Percentiles rank a stretch among this genome's conserved stretches.
These are phyloP conservation scores for Channa argus DNA, from an alignment of 2,113 vertebrate genomes.

Conservation along the genomic window DNA sequence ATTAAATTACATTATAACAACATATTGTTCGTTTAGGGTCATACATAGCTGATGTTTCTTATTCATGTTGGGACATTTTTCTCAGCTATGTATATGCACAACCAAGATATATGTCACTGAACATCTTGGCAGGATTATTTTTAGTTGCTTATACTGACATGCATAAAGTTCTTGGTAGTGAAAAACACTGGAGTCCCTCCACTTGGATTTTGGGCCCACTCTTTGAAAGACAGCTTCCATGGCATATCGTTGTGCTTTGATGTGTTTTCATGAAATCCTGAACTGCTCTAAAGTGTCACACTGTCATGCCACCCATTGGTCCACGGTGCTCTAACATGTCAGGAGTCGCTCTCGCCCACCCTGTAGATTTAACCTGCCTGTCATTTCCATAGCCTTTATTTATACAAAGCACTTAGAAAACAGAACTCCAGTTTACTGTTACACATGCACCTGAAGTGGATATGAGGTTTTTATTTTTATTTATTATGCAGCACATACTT, in stretches of 20 bases:
- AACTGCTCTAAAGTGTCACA: constrained; percentile 41
- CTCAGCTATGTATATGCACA: too few relatives aligned
- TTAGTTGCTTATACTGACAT: not conserved
- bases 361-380: constrained; percentile 11
- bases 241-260: constrained; percentile 23
- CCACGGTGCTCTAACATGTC: constrained; percentile 12
- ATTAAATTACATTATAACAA: not conserved
- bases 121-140: too few relatives aligned
- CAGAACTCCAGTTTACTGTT: not conserved
- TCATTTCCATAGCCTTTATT: constrained; percentile 19
- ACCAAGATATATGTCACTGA: too few relatives aligned
- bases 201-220: not conserved
- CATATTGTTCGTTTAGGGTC: too few relatives aligned
- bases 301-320: constrained; percentile 34
- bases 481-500: constrained; percentile 7
- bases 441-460: not conserved
- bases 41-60: too few relatives aligned
- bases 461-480: not conserved
- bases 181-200: not conserved
- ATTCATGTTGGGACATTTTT: too few relatives aligned
- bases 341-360: constrained; percentile 3
- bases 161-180: not conserved
- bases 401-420: not conserved
- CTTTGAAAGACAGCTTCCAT: constrained; percentile 6
- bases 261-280: constrained; percentile 30